Percentiles rank a stretch among this genome's conserved stretches.
These are phyloP conservation scores for Morone saxatilis DNA, from an alignment of 2,113 vertebrate genomes.

Conservation along the genomic window DNA sequence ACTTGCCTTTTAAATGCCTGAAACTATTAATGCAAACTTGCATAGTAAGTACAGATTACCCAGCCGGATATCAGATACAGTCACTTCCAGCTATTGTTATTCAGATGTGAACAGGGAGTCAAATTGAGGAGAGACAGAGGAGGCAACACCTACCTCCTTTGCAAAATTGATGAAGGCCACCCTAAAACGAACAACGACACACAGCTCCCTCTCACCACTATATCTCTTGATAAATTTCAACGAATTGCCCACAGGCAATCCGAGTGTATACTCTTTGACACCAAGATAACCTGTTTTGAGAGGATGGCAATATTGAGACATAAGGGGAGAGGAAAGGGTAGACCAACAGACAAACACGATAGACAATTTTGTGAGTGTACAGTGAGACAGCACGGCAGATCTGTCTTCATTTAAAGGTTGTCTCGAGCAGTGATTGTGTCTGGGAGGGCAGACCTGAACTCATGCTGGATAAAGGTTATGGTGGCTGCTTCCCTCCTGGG, in stretches of 20 bases:
- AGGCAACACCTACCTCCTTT: constrained; percentile 40
- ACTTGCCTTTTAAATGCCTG: constrained; percentile 9
- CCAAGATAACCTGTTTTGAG: constrained; percentile 65
- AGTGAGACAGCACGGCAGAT: constrained; percentile 55
- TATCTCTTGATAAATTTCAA: constrained; percentile 27
- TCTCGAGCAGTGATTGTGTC: constrained; percentile 72
- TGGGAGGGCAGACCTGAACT: constrained; percentile 56
- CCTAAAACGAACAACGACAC: constrained; percentile 31
- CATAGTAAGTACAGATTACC: constrained; percentile 9
- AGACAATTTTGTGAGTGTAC: constrained; percentile 61
- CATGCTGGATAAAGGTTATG: constrained; percentile 59
- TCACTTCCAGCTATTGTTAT: constrained; percentile 42
- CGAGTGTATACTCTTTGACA: constrained; percentile 40
- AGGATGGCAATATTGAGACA: constrained; percentile 67
- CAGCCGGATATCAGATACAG: constrained; percentile 1
- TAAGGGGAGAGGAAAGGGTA: constrained; percentile 2
- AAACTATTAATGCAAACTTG: constrained; percentile 31
- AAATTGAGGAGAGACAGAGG: constrained; percentile 34
- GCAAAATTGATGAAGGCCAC: constrained; percentile 60
- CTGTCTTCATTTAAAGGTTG: constrained; percentile 79
- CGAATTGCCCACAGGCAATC: constrained; percentile 41
- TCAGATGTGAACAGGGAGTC: constrained; percentile 44
- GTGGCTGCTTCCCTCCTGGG: constrained; percentile 46
- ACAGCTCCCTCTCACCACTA: constrained; percentile 13
- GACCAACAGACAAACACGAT: constrained; percentile 43